Evolutionary conservation across 1,140 invertebrate species (phyloP), one percentile per base, ranked within the genome.

Genomic region (Yoshiicerus persimilis): DNA sequence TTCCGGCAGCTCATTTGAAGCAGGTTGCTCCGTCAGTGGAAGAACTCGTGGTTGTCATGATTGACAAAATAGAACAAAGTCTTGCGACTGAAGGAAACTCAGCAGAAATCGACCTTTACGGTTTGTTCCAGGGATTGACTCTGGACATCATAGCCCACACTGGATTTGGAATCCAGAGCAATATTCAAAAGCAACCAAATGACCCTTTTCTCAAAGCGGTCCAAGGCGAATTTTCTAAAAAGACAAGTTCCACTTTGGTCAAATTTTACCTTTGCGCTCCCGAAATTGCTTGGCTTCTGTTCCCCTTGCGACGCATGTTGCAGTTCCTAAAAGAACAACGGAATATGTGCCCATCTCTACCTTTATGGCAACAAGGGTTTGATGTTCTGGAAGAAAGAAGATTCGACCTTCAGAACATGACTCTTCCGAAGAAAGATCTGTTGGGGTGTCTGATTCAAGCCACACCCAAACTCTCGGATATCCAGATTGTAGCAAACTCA

Each of bases 71-170:
- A 47, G 80, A 84, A 8, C 25, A n/a, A 5, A 77, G 34, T 4
- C 25, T 64, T 10, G 20, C 16, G 6, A 30, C 25, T 23, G 4
- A 5, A 8, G 47, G 32, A 39, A 39, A 39, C 9, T 39, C 13
- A 8, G 11, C n/a, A 1, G 62, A 86, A 36, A 64, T 89, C 0
- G 88, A 90, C 30, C 87, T 90, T 8, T 89, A 90, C 36, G 41
- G 47, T 1, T 36, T 86, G 6, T 89, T 85, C 27, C 77, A 90
- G 34, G 30, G 36, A 3, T 41, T 90, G 0, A 84, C 88, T 0
- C 39, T 90, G 23, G 89, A 90, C 41, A 84, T 90, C 3, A 90
- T 90, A 39, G 89, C 86, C 0, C 84, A 87, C 47, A 83, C 88
- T 36, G 88, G 70, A 16, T 90, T 90, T 86, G 89, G 89, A 1